Evolutionary conservation across 2,113 vertebrate species (phyloP).

Genomic region (Chinchilla lanigera): DNA sequence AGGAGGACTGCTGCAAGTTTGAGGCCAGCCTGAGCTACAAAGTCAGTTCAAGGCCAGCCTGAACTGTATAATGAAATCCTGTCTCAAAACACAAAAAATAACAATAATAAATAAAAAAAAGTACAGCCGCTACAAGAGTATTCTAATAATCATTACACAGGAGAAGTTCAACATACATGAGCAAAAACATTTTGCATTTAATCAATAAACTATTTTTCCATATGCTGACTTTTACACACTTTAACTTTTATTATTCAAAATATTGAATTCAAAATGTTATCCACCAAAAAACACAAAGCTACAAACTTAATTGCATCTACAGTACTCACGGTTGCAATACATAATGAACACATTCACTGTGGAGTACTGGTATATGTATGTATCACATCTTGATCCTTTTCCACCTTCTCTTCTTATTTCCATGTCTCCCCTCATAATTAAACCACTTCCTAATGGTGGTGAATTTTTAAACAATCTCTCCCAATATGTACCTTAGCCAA

Average conservation of each 20-base stretch:
- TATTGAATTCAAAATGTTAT: neutral
- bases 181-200: constrained; percentile 29
- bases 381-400: neutral
- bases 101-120: neutral
- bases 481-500: neutral
- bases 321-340: neutral
- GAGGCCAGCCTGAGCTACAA: neutral
- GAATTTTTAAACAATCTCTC: neutral
- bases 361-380: neutral
- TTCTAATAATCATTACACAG: neutral
- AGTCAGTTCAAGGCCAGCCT: neutral
- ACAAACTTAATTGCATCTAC: neutral
- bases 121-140: neutral
- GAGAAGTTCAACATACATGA: neutral
- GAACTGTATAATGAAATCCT: too few relatives aligned
- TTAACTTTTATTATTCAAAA: constrained; percentile 47
- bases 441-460: neutral
- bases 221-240: constrained; percentile 31
- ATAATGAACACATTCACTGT: neutral
- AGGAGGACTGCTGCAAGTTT: neutral
- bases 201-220: constrained; percentile 45
- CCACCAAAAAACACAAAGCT: neutral
- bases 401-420: neutral
- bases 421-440: neutral
- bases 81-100: neutral